Evolutionary conservation across 2,888 invertebrate genomes (phyloP).

Genomic region (Acleris laterana): DNA sequence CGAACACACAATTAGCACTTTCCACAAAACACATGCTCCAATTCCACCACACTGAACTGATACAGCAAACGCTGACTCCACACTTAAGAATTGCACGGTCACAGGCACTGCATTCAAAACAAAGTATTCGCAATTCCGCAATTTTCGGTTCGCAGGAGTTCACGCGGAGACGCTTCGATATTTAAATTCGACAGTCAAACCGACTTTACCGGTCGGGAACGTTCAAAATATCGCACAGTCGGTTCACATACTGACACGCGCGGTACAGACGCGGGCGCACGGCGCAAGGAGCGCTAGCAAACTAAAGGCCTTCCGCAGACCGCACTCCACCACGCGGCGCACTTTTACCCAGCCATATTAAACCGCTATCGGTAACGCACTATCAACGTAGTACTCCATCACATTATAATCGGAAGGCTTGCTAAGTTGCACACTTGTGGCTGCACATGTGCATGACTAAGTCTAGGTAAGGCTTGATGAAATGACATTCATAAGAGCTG

Average conservation of each 20-base stretch:
- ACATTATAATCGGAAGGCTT: conserved; percentile 63
- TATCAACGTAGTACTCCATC: conserved; percentile 20
- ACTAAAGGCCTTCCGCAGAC: conserved; percentile 65
- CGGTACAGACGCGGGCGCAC: conserved; percentile 70
- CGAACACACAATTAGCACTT: conserved; percentile 71
- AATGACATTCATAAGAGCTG: conserved; percentile 66
- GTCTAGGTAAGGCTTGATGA: conserved; percentile 69
- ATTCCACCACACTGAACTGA: conserved; percentile 69
- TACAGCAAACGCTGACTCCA: conserved; percentile 69
- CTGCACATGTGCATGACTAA: conserved; percentile 75
- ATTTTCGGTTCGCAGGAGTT: conserved; percentile 75
- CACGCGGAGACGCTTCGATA: conserved; percentile 63
- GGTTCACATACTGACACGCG: conserved; percentile 47
- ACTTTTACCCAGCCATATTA: conserved; percentile 70
- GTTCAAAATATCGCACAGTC: conserved; percentile 73
- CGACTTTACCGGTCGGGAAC: conserved; percentile 76
- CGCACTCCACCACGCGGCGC: conserved; percentile 68
- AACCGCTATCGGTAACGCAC: conserved; percentile 37
- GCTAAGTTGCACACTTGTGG: conserved; percentile 70
- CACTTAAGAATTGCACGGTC: conserved; percentile 74
- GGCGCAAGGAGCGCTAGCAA: conserved; percentile 79
- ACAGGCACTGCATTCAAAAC: conserved; percentile 76
- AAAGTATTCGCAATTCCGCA: conserved; percentile 63
- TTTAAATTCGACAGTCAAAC: conserved; percentile 74
- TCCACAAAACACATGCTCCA: conserved; percentile 73